phyloP scores from a whole-genome alignment of 2,888 invertebrate genomes.

The Abrostola tripartita region DNA sequence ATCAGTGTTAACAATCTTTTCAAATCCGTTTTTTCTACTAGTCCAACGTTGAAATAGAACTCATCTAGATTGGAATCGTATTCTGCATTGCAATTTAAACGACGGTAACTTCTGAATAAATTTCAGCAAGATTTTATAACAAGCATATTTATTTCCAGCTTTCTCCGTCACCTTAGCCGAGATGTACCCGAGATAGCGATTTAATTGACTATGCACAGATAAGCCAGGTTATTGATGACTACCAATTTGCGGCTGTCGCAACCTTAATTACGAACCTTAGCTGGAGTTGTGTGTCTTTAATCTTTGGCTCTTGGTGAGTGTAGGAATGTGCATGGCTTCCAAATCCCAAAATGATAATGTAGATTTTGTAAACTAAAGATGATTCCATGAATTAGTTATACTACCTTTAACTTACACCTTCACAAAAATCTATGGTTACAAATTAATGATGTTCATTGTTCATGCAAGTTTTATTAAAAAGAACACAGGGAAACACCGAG shows the following conservation, averaged over 20 bases:
- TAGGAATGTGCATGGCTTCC: slow-evolving; percentile 20
- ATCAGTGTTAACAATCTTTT: no score
- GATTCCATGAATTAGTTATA: background rate
- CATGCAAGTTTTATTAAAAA: no score
- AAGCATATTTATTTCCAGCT: slow-evolving; percentile 27
- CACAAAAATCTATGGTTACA: background rate
- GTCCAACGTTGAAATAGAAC: no score
- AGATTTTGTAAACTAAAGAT: background rate
- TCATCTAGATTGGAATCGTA: no score
- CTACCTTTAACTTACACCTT: no score
- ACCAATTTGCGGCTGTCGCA: slow-evolving; percentile 57
- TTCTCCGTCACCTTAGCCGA: slow-evolving; percentile 30
- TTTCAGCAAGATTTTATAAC: slow-evolving; percentile 16
- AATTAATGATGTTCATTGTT: no score
- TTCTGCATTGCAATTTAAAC: background rate
- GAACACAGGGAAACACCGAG: no score
- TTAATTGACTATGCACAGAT: slow-evolving; percentile 63
- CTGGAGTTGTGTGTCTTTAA: slow-evolving; percentile 41
- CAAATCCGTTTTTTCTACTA: no score
- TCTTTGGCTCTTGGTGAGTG: slow-evolving; percentile 19
- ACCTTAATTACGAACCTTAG: slow-evolving; percentile 49
- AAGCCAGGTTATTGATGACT: slow-evolving; percentile 59
- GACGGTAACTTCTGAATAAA: background rate
- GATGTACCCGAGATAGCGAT: slow-evolving; percentile 52
- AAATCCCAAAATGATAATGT: slow-evolving; percentile 27